Evolutionary conservation across 2,888 invertebrate genomes (phyloP).

Genomic region (Acleris holmiana): DNA sequence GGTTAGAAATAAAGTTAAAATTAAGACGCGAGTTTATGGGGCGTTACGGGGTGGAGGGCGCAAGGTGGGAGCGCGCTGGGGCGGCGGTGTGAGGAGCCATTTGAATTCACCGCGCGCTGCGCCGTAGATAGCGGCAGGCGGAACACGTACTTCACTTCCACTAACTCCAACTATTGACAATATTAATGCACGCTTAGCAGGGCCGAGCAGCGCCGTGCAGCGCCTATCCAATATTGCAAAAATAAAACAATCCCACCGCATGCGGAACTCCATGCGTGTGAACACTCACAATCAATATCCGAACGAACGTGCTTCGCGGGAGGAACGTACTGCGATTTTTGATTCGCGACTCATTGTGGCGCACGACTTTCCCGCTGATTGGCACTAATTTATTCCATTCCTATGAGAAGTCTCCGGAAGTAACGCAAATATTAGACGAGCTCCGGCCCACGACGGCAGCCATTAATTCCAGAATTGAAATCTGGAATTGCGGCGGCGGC

Average conservation of each 20-base stretch:
- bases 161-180: slow-evolving; percentile 85
- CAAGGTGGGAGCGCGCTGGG: slow-evolving; percentile 55
- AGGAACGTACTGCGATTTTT: slow-evolving; percentile 27
- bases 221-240: slow-evolving; percentile 37
- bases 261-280: slow-evolving; percentile 54
- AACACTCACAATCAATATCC: slow-evolving; percentile 33
- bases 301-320: slow-evolving; percentile 22
- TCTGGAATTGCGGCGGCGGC: slow-evolving; percentile 80
- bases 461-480: slow-evolving; percentile 84
- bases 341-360: slow-evolving; percentile 35
- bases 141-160: slow-evolving; percentile 84
- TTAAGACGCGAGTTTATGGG: slow-evolving; percentile 84
- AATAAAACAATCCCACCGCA: slow-evolving; percentile 48
- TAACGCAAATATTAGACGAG: slow-evolving; percentile 82
- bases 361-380: slow-evolving; percentile 49
- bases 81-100: slow-evolving; percentile 53
- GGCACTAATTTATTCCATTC: slow-evolving; percentile 80
- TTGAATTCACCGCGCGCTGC: slow-evolving; percentile 81
- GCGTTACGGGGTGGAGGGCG: slow-evolving; percentile 78
- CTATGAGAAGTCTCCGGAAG: slow-evolving; percentile 79
- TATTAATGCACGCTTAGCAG: slow-evolving; percentile 83
- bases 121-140: slow-evolving; percentile 83
- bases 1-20: slow-evolving; percentile 84
- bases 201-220: slow-evolving; percentile 72
- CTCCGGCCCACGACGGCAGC: slow-evolving; percentile 77